Conservation (phyloP, 1,140 invertebrate species). For the Alviniconcha marisindica region DNA sequence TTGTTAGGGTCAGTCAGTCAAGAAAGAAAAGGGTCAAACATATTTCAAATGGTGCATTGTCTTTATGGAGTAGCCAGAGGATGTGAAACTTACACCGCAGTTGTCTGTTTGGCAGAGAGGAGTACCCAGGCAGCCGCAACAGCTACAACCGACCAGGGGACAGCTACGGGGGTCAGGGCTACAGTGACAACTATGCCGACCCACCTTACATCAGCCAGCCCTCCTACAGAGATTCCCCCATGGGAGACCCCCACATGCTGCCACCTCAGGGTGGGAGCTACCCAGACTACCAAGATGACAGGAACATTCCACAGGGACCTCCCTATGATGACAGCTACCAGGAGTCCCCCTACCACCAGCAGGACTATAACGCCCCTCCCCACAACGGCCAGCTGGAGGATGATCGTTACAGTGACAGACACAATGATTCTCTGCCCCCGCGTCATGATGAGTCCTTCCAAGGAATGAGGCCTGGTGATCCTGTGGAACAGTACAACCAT, state of each 20-base stretch:
- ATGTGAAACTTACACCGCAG: too few species aligned
- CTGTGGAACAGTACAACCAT: neutral
- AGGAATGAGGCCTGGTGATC: conserved; percentile 17
- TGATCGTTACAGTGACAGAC: conserved; percentile 16
- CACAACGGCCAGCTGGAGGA: conserved; percentile 7
- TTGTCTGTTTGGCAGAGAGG: conserved; percentile 49
- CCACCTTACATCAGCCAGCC: conserved; percentile 29
- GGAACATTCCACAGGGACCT: conserved; percentile 33
- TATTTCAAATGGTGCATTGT: too few species aligned
- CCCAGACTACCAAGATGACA: conserved; percentile 43
- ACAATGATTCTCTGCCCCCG: neutral
- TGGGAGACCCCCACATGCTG: conserved; percentile 42
- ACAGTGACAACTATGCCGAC: conserved; percentile 54
- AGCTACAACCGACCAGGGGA: conserved; percentile 50
- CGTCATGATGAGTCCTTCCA: conserved; percentile 13
- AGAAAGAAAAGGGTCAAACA: too few species aligned
- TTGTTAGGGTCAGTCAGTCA: too few species aligned
- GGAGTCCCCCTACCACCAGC: conserved; percentile 18
- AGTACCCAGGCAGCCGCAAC: conserved; percentile 51
- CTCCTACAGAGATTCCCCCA: conserved; percentile 30
- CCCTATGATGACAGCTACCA: conserved; percentile 32
- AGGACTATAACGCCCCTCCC: conserved; percentile 20
- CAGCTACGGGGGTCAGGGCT: conserved; percentile 34
- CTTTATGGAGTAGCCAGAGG: too few species aligned
- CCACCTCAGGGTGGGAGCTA: conserved; percentile 38